Base-by-base conservation (phyloP, 2,888 invertebrate species). In the Cephus sareptanus region DNA sequence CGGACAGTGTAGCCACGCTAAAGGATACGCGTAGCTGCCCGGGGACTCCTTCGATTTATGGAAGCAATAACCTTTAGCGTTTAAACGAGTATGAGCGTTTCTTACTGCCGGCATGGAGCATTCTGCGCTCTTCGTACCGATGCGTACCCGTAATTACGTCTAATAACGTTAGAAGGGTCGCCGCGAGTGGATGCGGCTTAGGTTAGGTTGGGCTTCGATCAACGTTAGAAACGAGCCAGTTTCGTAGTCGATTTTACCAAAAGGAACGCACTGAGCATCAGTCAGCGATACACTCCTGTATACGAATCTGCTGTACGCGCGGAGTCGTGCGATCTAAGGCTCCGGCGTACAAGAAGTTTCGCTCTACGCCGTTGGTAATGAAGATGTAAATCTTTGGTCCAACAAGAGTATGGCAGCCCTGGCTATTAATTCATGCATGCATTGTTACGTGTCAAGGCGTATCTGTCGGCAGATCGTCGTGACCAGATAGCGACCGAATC, bases 341-440 rank as follows among this genome's bases (percentile, higher is more conserved):
- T 56, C 56, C 23, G 4, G 9, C 23, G 23, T 23, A 56, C 56
- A 56, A 56, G 56, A 56, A 56, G 3, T 56, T 56, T 56, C 56
- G 71, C 34, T 71, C 34, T 71, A 84, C 80, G 76, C 83, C 84
- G 77, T 83, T 81, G 80, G 84, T 83, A 87, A 87, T 88, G 87
- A 89, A 90, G 90, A 89, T 89, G 89, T 90, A 88, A 88, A 85
- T 86, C 87, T 85, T 34, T 34, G 71, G 71, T 31, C 31, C 71
- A 71, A 77, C 77, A 75, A 77, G 77, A 77, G 77, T 75, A 70
- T 71, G 75, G 77, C 71, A 75, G 77, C 77, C 56, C 81, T 82
- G 85, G 85, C 88, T 89, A 90, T 90, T 90, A 89, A 90, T 90
- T 89, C 89, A 90, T 89, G 89, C 89, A 89, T 89, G 89, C 88